A percentile compares a stretch with the other conserved stretches of the same genome.
These are phyloP conservation scores for Adelges cooleyi DNA, from an alignment of 1,140 invertebrate genomes.

Conservation along the genomic window DNA sequence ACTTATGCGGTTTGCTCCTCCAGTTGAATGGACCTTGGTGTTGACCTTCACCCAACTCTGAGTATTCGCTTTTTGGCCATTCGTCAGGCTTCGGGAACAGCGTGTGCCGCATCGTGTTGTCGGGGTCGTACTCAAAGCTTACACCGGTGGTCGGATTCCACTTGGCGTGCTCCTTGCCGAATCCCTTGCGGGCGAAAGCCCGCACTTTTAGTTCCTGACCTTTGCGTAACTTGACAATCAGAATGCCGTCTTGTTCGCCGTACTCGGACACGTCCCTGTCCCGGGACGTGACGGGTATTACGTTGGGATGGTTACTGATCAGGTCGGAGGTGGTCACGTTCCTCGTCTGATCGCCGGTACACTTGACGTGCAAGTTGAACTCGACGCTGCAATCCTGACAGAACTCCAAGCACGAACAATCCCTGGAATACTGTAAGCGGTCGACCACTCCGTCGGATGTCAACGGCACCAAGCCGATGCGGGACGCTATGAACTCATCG, in stretches of 20 bases:
- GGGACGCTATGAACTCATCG: slow-evolving; percentile 98
- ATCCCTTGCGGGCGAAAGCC: slow-evolving; percentile 82
- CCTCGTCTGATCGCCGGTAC: slow-evolving; percentile 79
- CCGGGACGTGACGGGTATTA: slow-evolving; percentile 82
- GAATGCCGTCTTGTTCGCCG: slow-evolving; percentile 86
- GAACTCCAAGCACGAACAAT: slow-evolving; percentile 94
- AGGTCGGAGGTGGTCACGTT: slow-evolving; percentile 96
- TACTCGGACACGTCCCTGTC: slow-evolving; percentile 88
- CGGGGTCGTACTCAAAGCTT: slow-evolving; percentile 98
- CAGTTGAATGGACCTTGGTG: slow-evolving; percentile 86
- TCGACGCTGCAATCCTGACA: slow-evolving; percentile 96
- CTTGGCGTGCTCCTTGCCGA: slow-evolving; percentile 99
- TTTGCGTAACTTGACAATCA: slow-evolving; percentile 95
- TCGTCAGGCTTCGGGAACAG: slow-evolving; percentile 95
- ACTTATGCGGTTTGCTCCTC: slow-evolving; percentile 92
- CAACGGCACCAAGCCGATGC: slow-evolving; percentile 93
- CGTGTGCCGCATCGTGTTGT: slow-evolving; percentile 94
- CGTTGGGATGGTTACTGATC: slow-evolving; percentile 76
- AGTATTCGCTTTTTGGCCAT: slow-evolving; percentile 98
- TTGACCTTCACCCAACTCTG: slow-evolving; percentile 83
- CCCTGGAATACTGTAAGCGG: slow-evolving; percentile 66
- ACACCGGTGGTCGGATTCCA: slow-evolving; percentile 99
- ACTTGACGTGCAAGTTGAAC: slow-evolving; percentile 93
- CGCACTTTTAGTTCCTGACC: slow-evolving; percentile 92
- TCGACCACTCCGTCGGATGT: slow-evolving; percentile 88